Evolutionary conservation across 2,113 vertebrate genomes (phyloP), one percentile per base, ranked within the genome.

Genomic region (Chauna torquata): DNA sequence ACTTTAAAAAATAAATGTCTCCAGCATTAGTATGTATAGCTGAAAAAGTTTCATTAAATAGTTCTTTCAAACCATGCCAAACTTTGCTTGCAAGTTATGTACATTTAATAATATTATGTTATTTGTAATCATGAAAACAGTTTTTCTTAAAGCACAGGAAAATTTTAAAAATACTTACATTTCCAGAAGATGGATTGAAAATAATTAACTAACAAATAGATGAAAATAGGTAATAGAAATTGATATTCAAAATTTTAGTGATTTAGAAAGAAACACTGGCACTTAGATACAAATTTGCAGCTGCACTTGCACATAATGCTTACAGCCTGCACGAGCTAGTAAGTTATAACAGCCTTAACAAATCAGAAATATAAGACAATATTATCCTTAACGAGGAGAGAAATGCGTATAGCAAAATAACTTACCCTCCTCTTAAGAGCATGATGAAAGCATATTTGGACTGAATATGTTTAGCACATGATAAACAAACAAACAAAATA

Each of bases 11-110:
- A 82, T 2, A 95, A 93, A 61, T 65, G 23, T 87, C 61, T 76
- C 44, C 66, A 82, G 70, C 11, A 77, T 65, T 96, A 66, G 86
- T 89, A 44, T 22, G 70, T 82, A 74, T 81, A 89, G 77, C 82
- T 90, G 75, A 40, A 95, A 84, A 97, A 90, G 82, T 97, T 95
- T 95, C 70, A 83, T 68, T 86, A 92, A 96, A 93, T 84, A 62
- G 15, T 75, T 92, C 88, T 96, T 95, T 96, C 85, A 94, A 95
- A 84, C 32, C 52, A 90, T 59, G 85, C 78, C 94, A 98, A 97
- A 98, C 95, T 97, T 98, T 62, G 58, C 76, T 95, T 96, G 66
- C 42, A 96, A 83, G 78, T 91, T 96, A 90, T 27, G 25, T 36
- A 75, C 78, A 84, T 96, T 88, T 92, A 59, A n/a, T 94, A 95